phyloP scores from a whole-genome alignment of 2,113 vertebrate genomes.

The Setophaga coronata region DNA sequence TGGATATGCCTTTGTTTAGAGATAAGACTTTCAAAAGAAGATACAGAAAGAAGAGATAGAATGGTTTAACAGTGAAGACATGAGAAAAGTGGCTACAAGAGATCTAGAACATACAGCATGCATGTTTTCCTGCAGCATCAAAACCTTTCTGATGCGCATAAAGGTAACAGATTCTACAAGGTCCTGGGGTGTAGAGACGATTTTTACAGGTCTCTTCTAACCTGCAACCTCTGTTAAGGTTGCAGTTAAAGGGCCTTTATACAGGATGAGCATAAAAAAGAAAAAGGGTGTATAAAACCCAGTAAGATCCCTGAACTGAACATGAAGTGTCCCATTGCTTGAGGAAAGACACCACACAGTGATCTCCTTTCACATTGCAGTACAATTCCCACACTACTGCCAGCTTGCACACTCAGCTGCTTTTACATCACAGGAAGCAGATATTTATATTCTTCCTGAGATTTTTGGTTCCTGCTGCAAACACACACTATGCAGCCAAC shows the following conservation, averaged over 20 bases:
- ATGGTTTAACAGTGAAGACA: not conserved
- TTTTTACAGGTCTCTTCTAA: not conserved
- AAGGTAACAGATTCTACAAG: not conserved
- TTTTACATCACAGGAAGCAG: not conserved
- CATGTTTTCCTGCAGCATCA: not conserved
- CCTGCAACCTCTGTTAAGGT: not conserved
- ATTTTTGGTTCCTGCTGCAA: not conserved
- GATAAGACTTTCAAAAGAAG: constrained; percentile 14
- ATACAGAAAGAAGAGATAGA: not conserved
- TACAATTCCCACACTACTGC: no score
- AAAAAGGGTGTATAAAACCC: not conserved
- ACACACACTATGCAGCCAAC: not conserved
- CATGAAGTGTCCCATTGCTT: not conserved
- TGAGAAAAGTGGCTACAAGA: not conserved
- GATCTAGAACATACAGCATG: not conserved
- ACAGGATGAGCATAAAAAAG: not conserved
- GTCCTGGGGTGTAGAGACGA: not conserved
- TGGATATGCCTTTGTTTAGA: not conserved
- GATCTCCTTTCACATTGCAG: constrained; percentile 4
- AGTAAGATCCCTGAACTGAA: constrained; percentile 7
- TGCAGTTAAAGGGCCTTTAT: not conserved
- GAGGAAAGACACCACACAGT: not conserved
- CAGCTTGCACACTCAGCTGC: not conserved
- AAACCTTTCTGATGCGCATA: not conserved
- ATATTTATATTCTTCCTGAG: not conserved